Base-by-base conservation (phyloP, 1,140 invertebrate species). In the Drosophila rhopaloa region DNA sequence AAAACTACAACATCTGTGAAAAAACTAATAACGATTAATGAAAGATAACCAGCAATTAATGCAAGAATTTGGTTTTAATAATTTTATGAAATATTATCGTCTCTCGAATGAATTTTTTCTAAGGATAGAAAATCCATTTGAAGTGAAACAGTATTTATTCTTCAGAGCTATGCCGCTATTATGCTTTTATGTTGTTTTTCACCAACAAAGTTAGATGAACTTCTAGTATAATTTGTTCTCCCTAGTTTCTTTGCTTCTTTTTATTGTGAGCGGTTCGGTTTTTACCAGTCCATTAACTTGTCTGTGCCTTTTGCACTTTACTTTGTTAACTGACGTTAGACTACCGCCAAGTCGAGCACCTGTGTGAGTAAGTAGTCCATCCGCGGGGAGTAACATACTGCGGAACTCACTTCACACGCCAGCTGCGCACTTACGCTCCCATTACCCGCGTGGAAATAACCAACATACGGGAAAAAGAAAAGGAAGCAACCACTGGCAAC, bases 361-460 rank as follows among this genome's bases (percentile, higher is more conserved):
- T 29, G 24, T 56, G 35, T 51, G 38, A 27, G 55, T 46, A 53
- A 40, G 40, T 55, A 71, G 61, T 47, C 56, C 67, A 58, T 72
- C 79, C 43, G 24, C 16, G 32, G 44, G 68, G 79, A 74, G 70
- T 74, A 77, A 57, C 50, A 73, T 29, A 68, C 65, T 67, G 71
- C 38, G 40, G 35, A 66, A 85, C 75, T 72, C 77, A 76, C 84
- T 83, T 88, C 76, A 68, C 84, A 86, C 79, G 84, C 83, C 79
- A 88, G 83, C 72, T 86, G 83, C 76, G 83, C 83, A 86, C 88
- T 86, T 86, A 86, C 83, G 83, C 83, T 86, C 83, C 83, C 83
- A 86, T 86, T 86, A 86, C 79, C 83, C 80, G 81, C 66, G 61
- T 72, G 76, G 76, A 83, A 86, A 83, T 66, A 83, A 76, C 61